Base-by-base conservation (phyloP, 2,113 vertebrate species). In the Elephas maximus region DNA sequence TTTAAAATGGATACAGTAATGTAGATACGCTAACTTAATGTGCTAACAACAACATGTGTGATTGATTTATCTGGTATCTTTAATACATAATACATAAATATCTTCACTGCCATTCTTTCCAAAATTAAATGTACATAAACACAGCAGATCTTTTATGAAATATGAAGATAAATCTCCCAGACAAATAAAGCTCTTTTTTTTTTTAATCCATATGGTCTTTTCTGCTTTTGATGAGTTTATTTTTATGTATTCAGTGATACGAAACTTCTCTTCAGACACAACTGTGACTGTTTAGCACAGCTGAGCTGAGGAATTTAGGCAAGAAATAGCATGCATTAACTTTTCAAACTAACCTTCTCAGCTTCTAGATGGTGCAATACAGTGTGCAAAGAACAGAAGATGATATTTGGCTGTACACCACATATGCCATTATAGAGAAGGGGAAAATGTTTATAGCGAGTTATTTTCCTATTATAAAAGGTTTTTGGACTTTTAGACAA, bases 291-390 rank as follows among this genome's bases (percentile, higher is more conserved):
- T 45, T 89, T 73, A 77, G 90, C 48, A 87, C 33, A 28, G 67
- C 51, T 90, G 88, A 97, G 26, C 26, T 21, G 65, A 78, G 81
- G 79, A 57, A 97, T 89, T n/a, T 92, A 86, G 26, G 80, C 30
- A 93, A 91, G 45, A 45, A 92, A 69, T 91, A 12, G 23, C 48
- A 91, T 51, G 73, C 51, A 93, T 97, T 86, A 96, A 98, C 97
- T 98, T 98, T 83, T 89, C 81, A 76, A 96, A 98, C 51, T 97
- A 76, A 88, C 44, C 83, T 97, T 95, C 92, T 81, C 88, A 91
- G 65, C 15, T 51, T 96, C 76, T 23, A 92, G 90, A 92, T 65
- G 76, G 76, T 93, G 23, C 62, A 92, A 90, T 51, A 57, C 20
- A 51, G 67, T 94, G 44, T 93, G 82, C 51, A 96, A 87, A 96